Evolutionary conservation across 2,113 vertebrate genomes (phyloP), one percentile per base, ranked within the genome.

Genomic region (Antennarius striatus): DNA sequence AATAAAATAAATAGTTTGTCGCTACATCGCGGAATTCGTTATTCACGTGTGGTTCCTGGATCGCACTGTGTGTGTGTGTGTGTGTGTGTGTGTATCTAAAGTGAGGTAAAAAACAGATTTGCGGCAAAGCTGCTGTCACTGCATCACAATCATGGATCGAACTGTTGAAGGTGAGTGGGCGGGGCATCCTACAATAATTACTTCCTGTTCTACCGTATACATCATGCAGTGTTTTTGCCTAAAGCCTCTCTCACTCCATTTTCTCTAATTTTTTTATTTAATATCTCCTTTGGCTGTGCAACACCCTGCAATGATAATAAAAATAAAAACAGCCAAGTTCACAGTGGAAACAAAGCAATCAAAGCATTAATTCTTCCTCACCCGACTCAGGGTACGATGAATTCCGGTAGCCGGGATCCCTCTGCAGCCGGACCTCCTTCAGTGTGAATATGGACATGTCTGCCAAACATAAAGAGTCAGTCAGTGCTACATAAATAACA

Each of bases 401-500:
- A 92, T 94, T 98, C 92, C 96, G 93, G 92, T 96, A 97, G 89
- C 96, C 96, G 16, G 95, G 96, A 85, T 98, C 96, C 91, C 94
- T 96, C 88, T 98, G 96, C 88, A 98, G 80, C 29, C 96, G 95
- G 88, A 98, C 94, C 88, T 98, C 96, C 93, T 96, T 98, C 94
- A 97, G 92, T 88, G 95, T 97, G 91, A 98, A 98, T 94, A 98
- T 95, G 85, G 96, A 98, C 82, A 94, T 85, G 89, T 89, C 96
- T 98, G 91, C 51, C 93, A 70, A 63, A 84, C 52, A 78, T 0
- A 52, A n/a, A 73, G 54, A 71, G 42, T 50, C 47, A 42, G 68
- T 84, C 55, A 82, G 70, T 28, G 52, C 46, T 51, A 57, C 71
- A 74, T 40, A 63, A 60, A 68, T 77, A 75, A 52, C 50, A 36